phyloP scores from a whole-genome alignment of 2,113 vertebrate genomes.

The Oenanthe melanoleuca region DNA sequence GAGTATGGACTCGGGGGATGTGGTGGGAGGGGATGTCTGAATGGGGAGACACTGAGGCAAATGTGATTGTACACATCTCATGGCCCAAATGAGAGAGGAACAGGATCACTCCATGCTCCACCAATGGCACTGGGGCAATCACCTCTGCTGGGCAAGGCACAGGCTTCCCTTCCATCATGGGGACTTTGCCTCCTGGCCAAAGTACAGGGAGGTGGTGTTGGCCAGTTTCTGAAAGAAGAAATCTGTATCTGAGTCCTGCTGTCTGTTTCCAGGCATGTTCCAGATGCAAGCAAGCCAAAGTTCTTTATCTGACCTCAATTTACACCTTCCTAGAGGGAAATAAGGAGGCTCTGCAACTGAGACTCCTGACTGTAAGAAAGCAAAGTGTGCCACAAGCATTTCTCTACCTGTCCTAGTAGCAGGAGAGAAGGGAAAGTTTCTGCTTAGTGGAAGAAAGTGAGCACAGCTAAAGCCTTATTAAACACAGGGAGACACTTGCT shows the following conservation, averaged over 20 bases:
- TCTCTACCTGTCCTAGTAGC: background rate
- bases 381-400: background rate
- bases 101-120: background rate
- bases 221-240: background rate
- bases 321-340: background rate
- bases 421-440: background rate
- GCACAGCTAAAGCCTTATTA: background rate
- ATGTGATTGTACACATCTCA: background rate
- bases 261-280: rapidly evolving
- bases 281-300: background rate
- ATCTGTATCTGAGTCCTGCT: background rate
- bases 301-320: constrained; percentile 1
- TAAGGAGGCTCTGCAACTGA: background rate
- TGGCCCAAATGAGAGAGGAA: background rate
- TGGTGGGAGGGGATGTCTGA: background rate
- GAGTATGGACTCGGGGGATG: background rate
- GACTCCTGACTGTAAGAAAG: background rate
- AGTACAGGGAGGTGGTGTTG: background rate
- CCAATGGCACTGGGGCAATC: background rate
- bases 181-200: background rate
- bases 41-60: rapidly evolving
- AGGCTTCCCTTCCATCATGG: background rate
- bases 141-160: background rate
- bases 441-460: background rate
- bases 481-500: background rate